These are phyloP conservation scores for Heliconius hermathena DNA, from an alignment of 1,140 invertebrate species.

Conservation along the genomic window DNA sequence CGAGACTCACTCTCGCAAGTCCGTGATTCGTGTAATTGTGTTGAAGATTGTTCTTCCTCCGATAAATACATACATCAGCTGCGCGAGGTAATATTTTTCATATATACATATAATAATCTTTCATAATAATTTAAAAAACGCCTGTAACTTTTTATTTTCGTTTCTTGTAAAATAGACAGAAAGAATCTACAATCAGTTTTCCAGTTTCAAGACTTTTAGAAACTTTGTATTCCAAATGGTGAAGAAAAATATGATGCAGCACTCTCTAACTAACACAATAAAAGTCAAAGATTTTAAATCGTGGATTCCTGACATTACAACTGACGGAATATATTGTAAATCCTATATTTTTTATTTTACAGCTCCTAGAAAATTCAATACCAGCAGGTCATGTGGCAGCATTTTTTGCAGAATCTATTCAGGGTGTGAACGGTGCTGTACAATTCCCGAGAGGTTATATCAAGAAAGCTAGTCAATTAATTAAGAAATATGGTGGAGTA, in stretches of 20 bases:
- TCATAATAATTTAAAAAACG: neutral
- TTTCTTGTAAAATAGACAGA: too few species aligned
- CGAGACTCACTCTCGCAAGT: constrained; percentile 94
- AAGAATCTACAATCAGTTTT: neutral
- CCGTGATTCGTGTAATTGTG: constrained; percentile 86
- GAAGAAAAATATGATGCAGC: too few species aligned
- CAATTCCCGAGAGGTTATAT: constrained; percentile 96
- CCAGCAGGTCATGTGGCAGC: constrained; percentile 90
- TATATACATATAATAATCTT: neutral
- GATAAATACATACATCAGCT: constrained; percentile 93
- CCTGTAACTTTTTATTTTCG: neutral
- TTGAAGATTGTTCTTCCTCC: constrained; percentile 85
- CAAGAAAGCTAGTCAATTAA: constrained; percentile 90
- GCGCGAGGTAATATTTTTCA: constrained; percentile 82
- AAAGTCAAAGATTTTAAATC: neutral
- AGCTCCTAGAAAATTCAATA: constrained; percentile 88
- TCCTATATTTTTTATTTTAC: neutral
- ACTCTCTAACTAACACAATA: too few species aligned
- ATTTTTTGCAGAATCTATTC: constrained; percentile 97
- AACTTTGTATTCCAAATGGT: too few species aligned
- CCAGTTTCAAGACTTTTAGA: neutral
- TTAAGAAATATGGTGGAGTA: constrained; percentile 91
- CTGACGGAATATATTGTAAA: too few species aligned
- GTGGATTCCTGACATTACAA: too few species aligned
- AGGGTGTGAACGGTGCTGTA: constrained; percentile 90